These are phyloP conservation scores for Neopelma chrysocephalum DNA, from an alignment of 2,797 vertebrate species.

Conservation along the genomic window DNA sequence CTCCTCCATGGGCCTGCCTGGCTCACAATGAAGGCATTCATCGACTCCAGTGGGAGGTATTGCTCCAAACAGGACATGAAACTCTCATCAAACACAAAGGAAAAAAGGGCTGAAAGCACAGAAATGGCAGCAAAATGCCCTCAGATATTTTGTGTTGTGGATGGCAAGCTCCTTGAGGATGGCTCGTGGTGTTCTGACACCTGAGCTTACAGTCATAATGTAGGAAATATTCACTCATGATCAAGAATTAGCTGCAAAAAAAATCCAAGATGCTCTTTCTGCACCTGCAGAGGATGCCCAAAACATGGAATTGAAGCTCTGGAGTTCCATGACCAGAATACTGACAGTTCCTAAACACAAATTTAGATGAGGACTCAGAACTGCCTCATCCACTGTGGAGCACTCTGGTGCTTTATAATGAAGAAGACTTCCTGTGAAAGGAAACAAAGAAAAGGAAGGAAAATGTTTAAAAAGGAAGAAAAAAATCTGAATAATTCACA, in stretches of 20 bases:
- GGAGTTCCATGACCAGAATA: rapidly evolving
- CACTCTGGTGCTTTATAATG: not conserved
- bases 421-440: not conserved
- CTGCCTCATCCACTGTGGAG: not conserved
- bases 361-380: not conserved
- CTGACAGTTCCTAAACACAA: not conserved
- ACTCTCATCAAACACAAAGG: not conserved
- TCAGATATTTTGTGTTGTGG: not conserved
- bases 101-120: not conserved
- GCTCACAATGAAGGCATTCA: not conserved
- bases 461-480: not conserved
- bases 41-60: not conserved
- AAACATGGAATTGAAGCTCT: not conserved
- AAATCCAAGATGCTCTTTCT: not conserved
- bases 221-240: not conserved
- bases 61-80: not conserved
- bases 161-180: not conserved
- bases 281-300: not conserved
- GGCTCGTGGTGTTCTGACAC: not conserved
- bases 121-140: not conserved
- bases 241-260: not conserved
- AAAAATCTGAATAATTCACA: not conserved
- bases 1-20: not conserved
- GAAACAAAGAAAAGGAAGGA: not conserved
- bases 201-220: not conserved